Percentiles rank a stretch among this genome's conserved stretches.
Conservation (phyloP, 2,113 vertebrate genomes). For the Notothenia coriiceps region DNA sequence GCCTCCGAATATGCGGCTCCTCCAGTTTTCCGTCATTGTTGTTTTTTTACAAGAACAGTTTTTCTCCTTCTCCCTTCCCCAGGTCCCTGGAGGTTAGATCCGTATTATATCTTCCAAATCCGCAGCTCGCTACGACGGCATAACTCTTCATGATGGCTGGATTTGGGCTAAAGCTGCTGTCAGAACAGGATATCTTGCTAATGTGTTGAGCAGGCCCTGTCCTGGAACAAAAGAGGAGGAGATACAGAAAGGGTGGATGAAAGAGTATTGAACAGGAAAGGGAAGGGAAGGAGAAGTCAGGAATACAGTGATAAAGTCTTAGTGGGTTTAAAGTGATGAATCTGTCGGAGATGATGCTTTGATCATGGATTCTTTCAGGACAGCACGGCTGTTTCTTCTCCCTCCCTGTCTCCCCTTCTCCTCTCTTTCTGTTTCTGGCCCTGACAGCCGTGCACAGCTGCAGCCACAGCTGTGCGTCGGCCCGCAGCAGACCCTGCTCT, state of each 20-base stretch:
- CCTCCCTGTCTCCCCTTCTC: neutral
- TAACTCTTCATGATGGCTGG: constrained; percentile 77
- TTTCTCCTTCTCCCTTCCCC: constrained; percentile 11
- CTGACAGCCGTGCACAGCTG: constrained; percentile 76
- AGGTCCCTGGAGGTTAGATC: constrained; percentile 67
- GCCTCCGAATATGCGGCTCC: constrained; percentile 21
- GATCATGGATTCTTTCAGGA: constrained; percentile 45
- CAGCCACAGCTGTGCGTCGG: constrained; percentile 73
- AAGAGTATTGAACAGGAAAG: neutral
- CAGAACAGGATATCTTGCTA: constrained; percentile 72
- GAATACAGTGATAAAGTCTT: constrained; percentile 10
- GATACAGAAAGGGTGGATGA: constrained; percentile 1
- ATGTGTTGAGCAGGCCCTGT: constrained; percentile 68
- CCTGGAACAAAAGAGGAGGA: constrained; percentile 19
- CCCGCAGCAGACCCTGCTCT: constrained; percentile 68
- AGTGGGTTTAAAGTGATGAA: constrained; percentile 39
- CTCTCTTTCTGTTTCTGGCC: constrained; percentile 15
- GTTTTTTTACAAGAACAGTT: constrained; percentile 44
- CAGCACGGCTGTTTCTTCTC: constrained; percentile 18
- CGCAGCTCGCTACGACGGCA: constrained; percentile 52
- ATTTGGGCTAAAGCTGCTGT: constrained; percentile 76
- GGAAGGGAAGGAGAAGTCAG: constrained; percentile 3
- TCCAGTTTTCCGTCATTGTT: constrained; percentile 47
- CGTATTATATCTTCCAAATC: constrained; percentile 64
- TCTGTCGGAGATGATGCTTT: constrained; percentile 44